These are phyloP conservation scores for Todus mexicanus DNA, from an alignment of 2,797 vertebrate species.

Conservation along the genomic window DNA sequence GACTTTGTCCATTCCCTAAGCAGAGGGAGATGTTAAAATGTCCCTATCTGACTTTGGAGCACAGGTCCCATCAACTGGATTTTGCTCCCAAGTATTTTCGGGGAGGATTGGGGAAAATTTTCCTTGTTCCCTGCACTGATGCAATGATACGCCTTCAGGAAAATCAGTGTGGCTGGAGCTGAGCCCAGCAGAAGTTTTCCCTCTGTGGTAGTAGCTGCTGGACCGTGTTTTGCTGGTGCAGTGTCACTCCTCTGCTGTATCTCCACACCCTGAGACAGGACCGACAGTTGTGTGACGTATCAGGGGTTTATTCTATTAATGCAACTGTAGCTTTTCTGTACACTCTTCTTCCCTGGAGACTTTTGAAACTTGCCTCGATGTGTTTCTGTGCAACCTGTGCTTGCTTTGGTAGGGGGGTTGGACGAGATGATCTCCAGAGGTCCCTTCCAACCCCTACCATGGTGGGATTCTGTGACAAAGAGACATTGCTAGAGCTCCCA, in stretches of 20 bases:
- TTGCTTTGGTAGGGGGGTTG: too few species aligned
- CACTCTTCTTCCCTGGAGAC: too few species aligned
- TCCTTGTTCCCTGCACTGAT: neutral
- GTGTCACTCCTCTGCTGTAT: neutral
- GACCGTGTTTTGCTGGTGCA: neutral
- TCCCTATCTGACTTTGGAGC: neutral
- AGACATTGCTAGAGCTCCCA: neutral
- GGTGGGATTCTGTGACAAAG: too few species aligned
- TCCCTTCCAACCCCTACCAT: too few species aligned
- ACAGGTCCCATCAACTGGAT: neutral
- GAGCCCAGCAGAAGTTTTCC: neutral
- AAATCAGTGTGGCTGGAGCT: neutral
- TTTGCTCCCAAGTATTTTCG: neutral
- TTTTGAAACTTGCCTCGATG: too few species aligned
- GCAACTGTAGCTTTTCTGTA: neutral
- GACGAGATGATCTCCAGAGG: too few species aligned
- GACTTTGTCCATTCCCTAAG: neutral
- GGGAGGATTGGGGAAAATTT: neutral
- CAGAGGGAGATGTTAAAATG: neutral
- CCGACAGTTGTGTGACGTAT: neutral
- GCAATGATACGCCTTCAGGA: neutral
- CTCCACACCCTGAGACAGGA: neutral
- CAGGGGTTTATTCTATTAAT: neutral
- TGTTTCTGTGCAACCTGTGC: too few species aligned
- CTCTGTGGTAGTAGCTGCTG: neutral